Percentiles rank a stretch among this genome's conserved stretches.
Evolutionary conservation across 2,888 invertebrate genomes (phyloP).

Genomic region (Euspilapteryx auroguttella): DNA sequence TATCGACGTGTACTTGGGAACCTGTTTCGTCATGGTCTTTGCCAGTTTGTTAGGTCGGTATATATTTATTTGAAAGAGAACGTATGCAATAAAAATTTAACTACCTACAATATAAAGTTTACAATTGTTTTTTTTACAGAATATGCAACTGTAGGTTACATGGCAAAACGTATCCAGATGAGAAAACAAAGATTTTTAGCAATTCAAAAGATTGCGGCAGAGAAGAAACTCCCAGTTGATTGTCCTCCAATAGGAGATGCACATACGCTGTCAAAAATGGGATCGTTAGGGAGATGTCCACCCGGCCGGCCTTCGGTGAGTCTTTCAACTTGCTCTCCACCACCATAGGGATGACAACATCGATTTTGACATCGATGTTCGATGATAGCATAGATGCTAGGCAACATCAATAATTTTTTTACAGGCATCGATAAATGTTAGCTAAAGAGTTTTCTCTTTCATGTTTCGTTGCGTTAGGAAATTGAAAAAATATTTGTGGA

Average conservation of each 20-base stretch:
- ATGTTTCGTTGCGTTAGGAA: too few relatives aligned
- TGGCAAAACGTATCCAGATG: slow-evolving; percentile 97
- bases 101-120: too few relatives aligned
- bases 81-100: too few relatives aligned
- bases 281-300: slow-evolving; percentile 69
- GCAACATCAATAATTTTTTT: too few relatives aligned
- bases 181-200: slow-evolving; percentile 89
- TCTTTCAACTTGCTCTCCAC: too few relatives aligned
- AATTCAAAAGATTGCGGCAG: slow-evolving; percentile 89
- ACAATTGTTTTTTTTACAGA: slow-evolving; percentile 76
- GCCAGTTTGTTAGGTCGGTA: slow-evolving; percentile 90
- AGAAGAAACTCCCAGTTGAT: slow-evolving; percentile 85
- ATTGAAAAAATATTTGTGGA: too few relatives aligned
- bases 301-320: slow-evolving; percentile 53
- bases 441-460: too few relatives aligned
- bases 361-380: too few relatives aligned
- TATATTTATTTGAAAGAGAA: too few relatives aligned
- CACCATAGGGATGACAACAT: too few relatives aligned
- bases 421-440: too few relatives aligned
- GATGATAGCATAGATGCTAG: too few relatives aligned
- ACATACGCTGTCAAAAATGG: slow-evolving; percentile 71
- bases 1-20: slow-evolving; percentile 96
- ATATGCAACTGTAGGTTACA: slow-evolving; percentile 97
- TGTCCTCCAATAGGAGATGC: slow-evolving; percentile 73
- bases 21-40: slow-evolving; percentile 99